Percentiles rank a stretch among this genome's conserved stretches.
Evolutionary conservation across 2,797 vertebrate genomes (phyloP).

Genomic region (Urocyon cinereoargenteus): DNA sequence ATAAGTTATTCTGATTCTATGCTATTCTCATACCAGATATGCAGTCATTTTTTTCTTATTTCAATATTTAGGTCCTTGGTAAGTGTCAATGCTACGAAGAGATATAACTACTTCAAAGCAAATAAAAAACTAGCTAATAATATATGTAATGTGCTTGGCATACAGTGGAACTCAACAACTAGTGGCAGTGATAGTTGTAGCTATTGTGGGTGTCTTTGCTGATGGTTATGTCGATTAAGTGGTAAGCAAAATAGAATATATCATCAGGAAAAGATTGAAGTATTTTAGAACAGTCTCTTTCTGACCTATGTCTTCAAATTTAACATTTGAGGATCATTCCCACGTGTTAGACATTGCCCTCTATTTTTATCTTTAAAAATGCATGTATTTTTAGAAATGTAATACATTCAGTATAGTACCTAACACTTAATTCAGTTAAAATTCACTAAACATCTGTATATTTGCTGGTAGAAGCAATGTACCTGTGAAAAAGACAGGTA

Average conservation of each 20-base stretch:
- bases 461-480: neutral
- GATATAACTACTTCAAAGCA: neutral
- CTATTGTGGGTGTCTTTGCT: neutral
- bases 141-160: neutral
- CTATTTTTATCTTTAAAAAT: constrained; percentile 20
- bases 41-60: neutral
- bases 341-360: neutral
- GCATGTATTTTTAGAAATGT: neutral
- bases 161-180: neutral
- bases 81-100: neutral
- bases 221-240: neutral
- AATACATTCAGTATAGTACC: neutral
- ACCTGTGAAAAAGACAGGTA: neutral
- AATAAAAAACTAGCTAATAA: neutral
- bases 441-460: neutral
- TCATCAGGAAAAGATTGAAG: neutral
- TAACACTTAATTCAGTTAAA: neutral
- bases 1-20: neutral
- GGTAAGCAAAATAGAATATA: neutral
- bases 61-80: neutral
- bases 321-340: neutral
- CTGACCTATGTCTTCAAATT: neutral
- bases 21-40: neutral
- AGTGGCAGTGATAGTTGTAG: neutral
- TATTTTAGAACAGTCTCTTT: neutral